Conservation (phyloP, 2,797 vertebrate genomes). For the Sebastes matsubarae region DNA sequence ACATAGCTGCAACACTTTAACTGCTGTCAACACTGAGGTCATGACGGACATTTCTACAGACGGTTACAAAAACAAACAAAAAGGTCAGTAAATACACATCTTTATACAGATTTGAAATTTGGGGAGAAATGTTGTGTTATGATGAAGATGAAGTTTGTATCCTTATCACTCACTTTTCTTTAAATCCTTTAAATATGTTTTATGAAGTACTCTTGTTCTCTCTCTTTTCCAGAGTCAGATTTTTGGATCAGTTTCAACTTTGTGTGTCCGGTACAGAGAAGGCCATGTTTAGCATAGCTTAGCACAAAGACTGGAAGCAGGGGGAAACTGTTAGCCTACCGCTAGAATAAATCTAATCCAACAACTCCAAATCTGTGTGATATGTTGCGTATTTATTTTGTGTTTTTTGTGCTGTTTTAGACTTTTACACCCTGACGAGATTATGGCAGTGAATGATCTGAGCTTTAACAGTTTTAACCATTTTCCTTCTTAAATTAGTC, state of each 20-base stretch:
- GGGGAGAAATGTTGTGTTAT: neutral
- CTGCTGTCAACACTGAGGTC: neutral
- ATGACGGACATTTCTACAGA: neutral
- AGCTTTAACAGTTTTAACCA: neutral
- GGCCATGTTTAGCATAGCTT: neutral
- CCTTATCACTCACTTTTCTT: neutral
- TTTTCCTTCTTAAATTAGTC: neutral
- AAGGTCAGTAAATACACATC: no score
- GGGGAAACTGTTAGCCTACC: neutral
- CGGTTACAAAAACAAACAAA: neutral
- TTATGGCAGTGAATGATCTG: neutral
- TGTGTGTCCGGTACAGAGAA: neutral
- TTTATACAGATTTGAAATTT: neutral
- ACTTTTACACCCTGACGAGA: neutral
- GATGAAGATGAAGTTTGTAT: neutral
- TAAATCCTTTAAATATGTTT: neutral
- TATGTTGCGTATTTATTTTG: neutral
- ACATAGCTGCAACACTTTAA: neutral
- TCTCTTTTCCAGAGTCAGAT: no score
- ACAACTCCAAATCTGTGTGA: neutral
- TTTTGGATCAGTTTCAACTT: no score
- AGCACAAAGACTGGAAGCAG: slow-evolving; percentile 8
- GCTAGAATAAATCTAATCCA: no score
- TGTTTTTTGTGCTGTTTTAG: neutral
- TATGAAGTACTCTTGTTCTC: neutral